Conservation (phyloP, 2,797 vertebrate genomes). For the Myripristis murdjan region DNA sequence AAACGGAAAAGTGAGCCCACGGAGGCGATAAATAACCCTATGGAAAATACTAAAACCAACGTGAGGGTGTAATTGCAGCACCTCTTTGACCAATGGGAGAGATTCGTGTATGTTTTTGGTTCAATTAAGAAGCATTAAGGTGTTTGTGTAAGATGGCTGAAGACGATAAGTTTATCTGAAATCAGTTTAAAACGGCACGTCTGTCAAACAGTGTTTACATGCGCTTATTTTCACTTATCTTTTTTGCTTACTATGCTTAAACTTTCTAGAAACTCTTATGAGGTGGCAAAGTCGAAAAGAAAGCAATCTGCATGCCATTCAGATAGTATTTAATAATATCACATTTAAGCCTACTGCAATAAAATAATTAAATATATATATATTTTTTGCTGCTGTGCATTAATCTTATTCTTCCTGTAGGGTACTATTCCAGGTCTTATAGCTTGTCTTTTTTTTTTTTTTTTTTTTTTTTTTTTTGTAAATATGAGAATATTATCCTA, state of each 20-base stretch:
- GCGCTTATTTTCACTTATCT: constrained; percentile 35
- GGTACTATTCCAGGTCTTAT: constrained; percentile 6
- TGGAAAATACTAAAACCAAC: constrained; percentile 32
- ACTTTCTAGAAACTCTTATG: not conserved
- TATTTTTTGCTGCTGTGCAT: constrained; percentile 3
- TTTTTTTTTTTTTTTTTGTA: too few relatives aligned
- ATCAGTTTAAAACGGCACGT: constrained; percentile 51
- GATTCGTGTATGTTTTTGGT: constrained; percentile 46
- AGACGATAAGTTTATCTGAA: constrained; percentile 63
- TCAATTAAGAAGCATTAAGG: constrained; percentile 43
- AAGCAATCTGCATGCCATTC: not conserved
- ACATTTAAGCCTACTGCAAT: not conserved
- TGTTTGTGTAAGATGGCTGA: constrained; percentile 65
- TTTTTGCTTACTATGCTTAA: constrained; percentile 13
- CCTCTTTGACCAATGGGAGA: constrained; percentile 26
- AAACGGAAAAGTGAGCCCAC: not conserved
- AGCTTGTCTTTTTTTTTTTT: not conserved
- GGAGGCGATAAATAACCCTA: constrained; percentile 2
- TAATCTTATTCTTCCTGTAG: constrained; percentile 18
- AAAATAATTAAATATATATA: constrained; percentile 15
- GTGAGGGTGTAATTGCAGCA: constrained; percentile 22
- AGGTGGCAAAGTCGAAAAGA: constrained; percentile 14
- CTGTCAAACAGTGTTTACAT: constrained; percentile 64
- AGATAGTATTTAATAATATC: not conserved
- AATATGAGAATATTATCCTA: not conserved